Conservation (phyloP, 2,113 vertebrate genomes). For the Okapia johnstoni region DNA sequence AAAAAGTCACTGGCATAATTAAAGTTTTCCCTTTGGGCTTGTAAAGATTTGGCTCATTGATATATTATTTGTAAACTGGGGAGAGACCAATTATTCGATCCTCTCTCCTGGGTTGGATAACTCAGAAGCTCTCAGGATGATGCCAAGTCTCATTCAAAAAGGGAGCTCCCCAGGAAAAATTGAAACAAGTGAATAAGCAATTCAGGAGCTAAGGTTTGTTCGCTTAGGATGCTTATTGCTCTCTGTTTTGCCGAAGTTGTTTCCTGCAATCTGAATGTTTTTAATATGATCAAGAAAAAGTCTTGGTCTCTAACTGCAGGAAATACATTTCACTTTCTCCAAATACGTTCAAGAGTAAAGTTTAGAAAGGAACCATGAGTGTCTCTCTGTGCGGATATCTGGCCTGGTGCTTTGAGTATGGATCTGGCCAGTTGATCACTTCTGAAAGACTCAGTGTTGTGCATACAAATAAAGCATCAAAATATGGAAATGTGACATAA, state of each 20-base stretch:
- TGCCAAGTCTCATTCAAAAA: background rate
- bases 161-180: background rate
- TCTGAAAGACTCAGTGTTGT: background rate
- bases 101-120: background rate
- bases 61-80: background rate
- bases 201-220: background rate
- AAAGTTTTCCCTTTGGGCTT: background rate
- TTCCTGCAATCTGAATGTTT: background rate
- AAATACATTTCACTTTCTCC: background rate
- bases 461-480: background rate
- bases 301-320: background rate
- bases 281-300: background rate
- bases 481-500: background rate
- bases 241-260: background rate
- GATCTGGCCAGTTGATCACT: background rate
- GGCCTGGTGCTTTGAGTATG: background rate
- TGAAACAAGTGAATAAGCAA: background rate
- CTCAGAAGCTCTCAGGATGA: background rate
- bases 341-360: background rate
- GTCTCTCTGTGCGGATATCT: background rate
- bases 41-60: background rate
- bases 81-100: background rate
- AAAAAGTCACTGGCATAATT: background rate
- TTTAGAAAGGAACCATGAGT: background rate
- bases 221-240: background rate